Evolutionary conservation across 2,113 vertebrate genomes (phyloP), one percentile per base, ranked within the genome.

Genomic region (Perca schrenkii): DNA sequence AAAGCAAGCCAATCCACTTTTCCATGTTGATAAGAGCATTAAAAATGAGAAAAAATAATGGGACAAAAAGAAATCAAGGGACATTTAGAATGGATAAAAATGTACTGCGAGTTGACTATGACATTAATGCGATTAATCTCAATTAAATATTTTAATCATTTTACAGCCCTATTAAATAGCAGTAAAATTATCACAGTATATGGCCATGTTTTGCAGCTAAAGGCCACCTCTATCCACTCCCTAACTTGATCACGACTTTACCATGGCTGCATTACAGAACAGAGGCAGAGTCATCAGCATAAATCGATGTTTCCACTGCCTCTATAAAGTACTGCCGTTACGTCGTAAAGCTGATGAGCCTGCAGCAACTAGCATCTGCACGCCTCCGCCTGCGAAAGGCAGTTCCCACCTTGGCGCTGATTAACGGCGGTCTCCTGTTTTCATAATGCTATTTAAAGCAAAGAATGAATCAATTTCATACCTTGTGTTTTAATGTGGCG

Each of bases 381-480:
- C 75, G 40, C 79, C 90, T 71, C 80, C 43, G 21, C 80, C 80
- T 2, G 69, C 2, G 7, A 56, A 57, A 1, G 57, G 70, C 80
- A 19, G 64, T n/a, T 54, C 82, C 84, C 69, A 76, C 86, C 78
- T 84, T 54, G 25, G 60, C 5, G 49, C 77, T 89, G 89, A 93
- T 93, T 88, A 88, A 93, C 67, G 70, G 3, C 78, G 1, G 2
- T 25, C 80, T 82, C 60, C 43, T 22, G 60, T 87, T 91, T 93
- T 92, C 90, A 84, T 88, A 93, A 91, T 68, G 91, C 91, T 87
- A 79, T 89, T 89, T 89, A 88, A 85, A 77, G 86, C 76, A 87
- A 88, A 89, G 84, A 84, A 91, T 88, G 74, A 92, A 93, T 94
- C 93, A 90, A 82, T 94, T 93, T 88, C 85, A 85, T 87, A 92